Percentiles rank a stretch among this genome's conserved stretches.
Conservation (phyloP, 1,140 invertebrate species). For the Stegodyphus dumicola region DNA sequence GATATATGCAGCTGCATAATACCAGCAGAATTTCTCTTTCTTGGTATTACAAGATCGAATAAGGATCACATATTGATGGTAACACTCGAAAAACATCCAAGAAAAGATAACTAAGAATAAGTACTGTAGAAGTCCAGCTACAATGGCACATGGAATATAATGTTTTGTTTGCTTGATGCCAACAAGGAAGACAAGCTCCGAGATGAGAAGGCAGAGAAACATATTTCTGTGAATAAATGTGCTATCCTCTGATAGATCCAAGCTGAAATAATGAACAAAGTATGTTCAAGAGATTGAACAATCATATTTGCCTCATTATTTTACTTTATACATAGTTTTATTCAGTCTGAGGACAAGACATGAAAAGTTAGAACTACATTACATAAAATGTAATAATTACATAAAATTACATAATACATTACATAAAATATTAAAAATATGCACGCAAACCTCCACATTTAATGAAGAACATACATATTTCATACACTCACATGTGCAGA, state of each 20-base stretch:
- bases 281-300: no score
- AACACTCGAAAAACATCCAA: constrained; percentile 84
- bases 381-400: no score
- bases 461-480: no score
- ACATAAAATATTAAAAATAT: no score
- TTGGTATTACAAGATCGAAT: constrained; percentile 94
- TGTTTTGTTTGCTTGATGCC: constrained; percentile 90
- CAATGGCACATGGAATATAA: constrained; percentile 85
- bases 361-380: no score
- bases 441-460: no score
- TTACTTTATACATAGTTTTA: no score
- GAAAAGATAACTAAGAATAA: constrained; percentile 94
- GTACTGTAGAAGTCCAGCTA: constrained; percentile 92
- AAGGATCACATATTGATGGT: constrained; percentile 94
- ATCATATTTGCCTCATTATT: no score
- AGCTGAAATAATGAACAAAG: constrained; percentile 74
- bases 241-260: constrained; percentile 64
- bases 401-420: no score
- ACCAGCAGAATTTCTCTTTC: constrained; percentile 84
- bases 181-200: constrained; percentile 90
- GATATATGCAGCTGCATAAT: constrained; percentile 86
- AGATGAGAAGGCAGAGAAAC: constrained; percentile 82
- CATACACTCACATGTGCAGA: no score
- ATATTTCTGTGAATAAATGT: constrained; percentile 69
- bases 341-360: no score